Evolutionary conservation across 2,888 invertebrate genomes (phyloP), one percentile per base, ranked within the genome.

Genomic region (Phaonia tiefii): DNA sequence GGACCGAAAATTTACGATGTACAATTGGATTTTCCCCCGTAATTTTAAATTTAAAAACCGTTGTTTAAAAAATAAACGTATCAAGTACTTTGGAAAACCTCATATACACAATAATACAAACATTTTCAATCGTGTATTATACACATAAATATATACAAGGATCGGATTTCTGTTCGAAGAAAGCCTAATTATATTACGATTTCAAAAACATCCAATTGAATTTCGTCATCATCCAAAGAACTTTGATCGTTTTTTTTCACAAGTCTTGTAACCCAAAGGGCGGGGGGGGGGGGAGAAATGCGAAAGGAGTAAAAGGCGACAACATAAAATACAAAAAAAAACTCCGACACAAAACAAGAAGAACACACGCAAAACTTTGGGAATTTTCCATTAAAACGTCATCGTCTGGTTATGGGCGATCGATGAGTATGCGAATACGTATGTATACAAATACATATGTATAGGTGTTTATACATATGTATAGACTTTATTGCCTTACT

Each of bases 311-410:
- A 22, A 20, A 71, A 37, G 7, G 44, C n/a, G 15, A 39, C 56
- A 58, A 8, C 17, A 17, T 58, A 42, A 1, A 56, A 71, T 15
- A 51, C 17, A 71, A 70, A 26, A 66, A 70, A 54, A 71, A 73
- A 70, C 26, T 13, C 26, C 42, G 67, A 70, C 70, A 76, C 76
- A 69, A 65, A 46, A 51, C 51, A 46, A 13, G 31, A 56, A 75
- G 72, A 80, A 69, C 66, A 70, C 73, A 78, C 73, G 70, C 46
- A 70, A 80, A 79, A 79, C 76, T 31, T 83, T 83, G 80, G 84
- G 76, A 83, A 83, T 81, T 84, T 84, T 84, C 84, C 84, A 83
- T 77, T 81, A 76, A 75, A 74, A 69, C 80, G 76, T 76, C 82
- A 79, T 79, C 63, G 73, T 54, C 37, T 54, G 7, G 66, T 67